phyloP scores from a whole-genome alignment of 2,113 vertebrate genomes.

The Brevimyrus niger region DNA sequence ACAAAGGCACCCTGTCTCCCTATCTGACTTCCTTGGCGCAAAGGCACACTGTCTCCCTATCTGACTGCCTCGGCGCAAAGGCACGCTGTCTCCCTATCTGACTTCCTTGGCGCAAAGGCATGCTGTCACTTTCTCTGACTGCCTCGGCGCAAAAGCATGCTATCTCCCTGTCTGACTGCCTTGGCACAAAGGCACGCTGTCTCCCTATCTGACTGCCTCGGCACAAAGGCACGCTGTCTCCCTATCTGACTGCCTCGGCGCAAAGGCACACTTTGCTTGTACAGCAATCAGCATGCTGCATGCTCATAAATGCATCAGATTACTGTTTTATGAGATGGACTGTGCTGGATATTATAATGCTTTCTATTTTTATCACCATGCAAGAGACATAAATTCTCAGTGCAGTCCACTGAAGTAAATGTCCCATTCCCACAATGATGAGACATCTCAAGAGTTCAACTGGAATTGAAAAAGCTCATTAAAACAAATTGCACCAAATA shows the following conservation, averaged over 20 bases:
- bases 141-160: no score
- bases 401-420: neutral
- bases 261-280: neutral
- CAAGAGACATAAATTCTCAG: neutral
- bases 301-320: neutral
- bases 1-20: neutral
- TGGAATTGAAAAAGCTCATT: constrained; percentile 2
- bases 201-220: no score
- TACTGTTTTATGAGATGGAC: neutral
- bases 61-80: no score
- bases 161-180: no score
- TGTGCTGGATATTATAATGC: neutral
- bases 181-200: no score
- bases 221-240: no score
- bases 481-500: constrained; percentile 2
- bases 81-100: no score
- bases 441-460: neutral
- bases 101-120: no score
- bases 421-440: neutral
- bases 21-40: neutral
- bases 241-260: no score
- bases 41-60: no score
- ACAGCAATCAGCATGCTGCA: neutral
- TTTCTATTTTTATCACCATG: neutral
- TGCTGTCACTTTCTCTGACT: no score